Base-by-base conservation (phyloP, 2,888 invertebrate species). In the Linnaemya vulpina region DNA sequence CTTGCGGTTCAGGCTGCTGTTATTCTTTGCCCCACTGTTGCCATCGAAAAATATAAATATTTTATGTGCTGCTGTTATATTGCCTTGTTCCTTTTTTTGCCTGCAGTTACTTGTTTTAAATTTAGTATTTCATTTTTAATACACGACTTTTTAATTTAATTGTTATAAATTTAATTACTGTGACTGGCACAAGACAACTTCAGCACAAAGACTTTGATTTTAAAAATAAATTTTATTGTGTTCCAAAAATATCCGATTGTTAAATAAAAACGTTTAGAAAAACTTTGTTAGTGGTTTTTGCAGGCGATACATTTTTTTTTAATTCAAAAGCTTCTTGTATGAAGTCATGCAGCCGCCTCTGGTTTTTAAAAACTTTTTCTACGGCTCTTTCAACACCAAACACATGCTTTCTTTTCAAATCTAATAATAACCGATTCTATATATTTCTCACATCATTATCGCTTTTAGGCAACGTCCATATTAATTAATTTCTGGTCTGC, bases 111-210 rank as follows among this genome's bases (percentile, higher is more conserved):
- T 62, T 25, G 22, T 22, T 35, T 58, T 35, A 35, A 35, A 35
- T 58, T 58, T 58, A 46, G 20, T 46, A 10, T n/a, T 46, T 60
- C 10, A 15, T 46, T 65, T 65, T 46, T 22, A 25, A 22, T 11
- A 30, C n/a, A n/a, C 35, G 30, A 58, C 20, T 38, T 35, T 62
- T 38, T 20, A 38, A 46, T 65, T 25, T 25, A 67, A 67, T 67
- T 67, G 13, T 49, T 65, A 30, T n/a, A 65, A 65, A 0, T 65
- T 25, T 49, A 49, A 65, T 49, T 30, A 30, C 30, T 13, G 49
- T 49, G 49, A 67, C 49, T 30, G 30, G 49, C n/a, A 17, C 30
- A 22, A 43, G n/a, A n/a, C 46, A 65, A n/a, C 30, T 38, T 3
- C 7, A 53, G 20, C 22, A 53, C 53, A 53, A 22, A 22, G 53